Base-by-base conservation (phyloP, 2,113 vertebrate genomes). In the Camelus bactrianus region DNA sequence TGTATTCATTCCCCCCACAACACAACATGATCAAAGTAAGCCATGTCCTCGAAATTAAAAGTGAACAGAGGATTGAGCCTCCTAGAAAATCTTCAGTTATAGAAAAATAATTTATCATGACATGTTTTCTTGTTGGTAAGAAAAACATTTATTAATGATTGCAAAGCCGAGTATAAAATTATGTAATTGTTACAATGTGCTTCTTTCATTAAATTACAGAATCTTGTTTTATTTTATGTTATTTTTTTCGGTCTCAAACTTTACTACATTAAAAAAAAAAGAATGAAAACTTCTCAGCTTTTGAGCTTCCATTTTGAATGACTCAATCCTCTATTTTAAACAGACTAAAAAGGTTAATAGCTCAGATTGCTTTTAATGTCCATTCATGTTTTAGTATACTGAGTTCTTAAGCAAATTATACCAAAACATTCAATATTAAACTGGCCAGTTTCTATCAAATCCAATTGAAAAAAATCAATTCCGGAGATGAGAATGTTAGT, bases 391-490 rank as follows among this genome's bases (percentile, higher is more conserved):
- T 87, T 69, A 67, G 48, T 85, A 60, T 88, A 62, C 28, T 54
- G 9, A 70, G 28, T 82, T 96, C 87, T 87, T 91, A 86, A 67
- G 93, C 82, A 94, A 93, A 96, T 93, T 94, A 96, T 24, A 75
- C 30, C 94, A 93, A 87, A 87, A 60, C 82, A 97, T 97, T 96
- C 94, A 94, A 96, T 96, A 95, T 93, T 96, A 86, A 97, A 89
- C 69, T 93, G 30, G 54, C 67, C 17, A 81, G 35, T 30, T 77
- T 76, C 69, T 75, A 89, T 91, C 67, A 89, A 52, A 79, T 82
- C 28, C 73, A 93, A 91, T 6, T 83, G 89, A 69, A 82, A 96
- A 77, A 90, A 95, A 81, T 95, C 94, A 93, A 8, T 75, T n/a
- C 67, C 0, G 1, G 89, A 96, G 94, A 95, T 91, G 82, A 96